Evolutionary conservation across 2,888 invertebrate genomes (phyloP).

Genomic region (Liodrosophila aerea): DNA sequence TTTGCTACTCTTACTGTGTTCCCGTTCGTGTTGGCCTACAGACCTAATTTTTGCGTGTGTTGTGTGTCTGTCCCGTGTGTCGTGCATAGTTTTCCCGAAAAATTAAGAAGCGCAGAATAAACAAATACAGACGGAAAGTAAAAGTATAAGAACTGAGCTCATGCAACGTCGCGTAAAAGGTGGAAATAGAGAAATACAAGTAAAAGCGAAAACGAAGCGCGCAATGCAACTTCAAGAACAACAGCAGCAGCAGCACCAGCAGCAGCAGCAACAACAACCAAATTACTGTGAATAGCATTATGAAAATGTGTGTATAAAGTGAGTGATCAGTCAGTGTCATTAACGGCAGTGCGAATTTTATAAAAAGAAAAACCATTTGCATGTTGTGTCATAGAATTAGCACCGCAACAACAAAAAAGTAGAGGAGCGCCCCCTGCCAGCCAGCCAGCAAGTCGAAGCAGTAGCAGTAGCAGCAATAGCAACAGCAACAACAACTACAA

Average conservation of each 20-base stretch:
- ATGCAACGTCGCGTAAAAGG: constrained; percentile 30
- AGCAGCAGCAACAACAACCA: constrained; percentile 22
- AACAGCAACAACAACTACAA: constrained; percentile 27
- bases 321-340: constrained; percentile 14
- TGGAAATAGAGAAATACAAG: constrained; percentile 32
- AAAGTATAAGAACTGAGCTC: constrained; percentile 40
- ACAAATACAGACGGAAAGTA: constrained; percentile 43
- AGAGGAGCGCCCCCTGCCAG: constrained; percentile 48
- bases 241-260: constrained; percentile 3
- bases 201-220: constrained; percentile 13
- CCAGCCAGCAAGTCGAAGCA: too few relatives aligned
- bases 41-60: constrained; percentile 74
- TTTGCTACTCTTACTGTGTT: constrained; percentile 74
- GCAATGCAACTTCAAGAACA: constrained; percentile 33
- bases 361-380: constrained; percentile 10
- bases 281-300: constrained; percentile 21
- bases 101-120: constrained; percentile 56
- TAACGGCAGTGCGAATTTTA: constrained; percentile 21
- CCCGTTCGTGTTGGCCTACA: constrained; percentile 77
- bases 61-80: constrained; percentile 58
- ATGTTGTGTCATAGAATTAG: constrained; percentile 72
- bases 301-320: constrained; percentile 34
- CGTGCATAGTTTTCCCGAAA: constrained; percentile 73
- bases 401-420: constrained; percentile 55
- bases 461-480: constrained; percentile 19